A percentile compares a stretch with the other conserved stretches of the same genome.
Evolutionary conservation across 2,888 invertebrate genomes (phyloP).

Genomic region (Aphelenchoides bicaudatus): DNA sequence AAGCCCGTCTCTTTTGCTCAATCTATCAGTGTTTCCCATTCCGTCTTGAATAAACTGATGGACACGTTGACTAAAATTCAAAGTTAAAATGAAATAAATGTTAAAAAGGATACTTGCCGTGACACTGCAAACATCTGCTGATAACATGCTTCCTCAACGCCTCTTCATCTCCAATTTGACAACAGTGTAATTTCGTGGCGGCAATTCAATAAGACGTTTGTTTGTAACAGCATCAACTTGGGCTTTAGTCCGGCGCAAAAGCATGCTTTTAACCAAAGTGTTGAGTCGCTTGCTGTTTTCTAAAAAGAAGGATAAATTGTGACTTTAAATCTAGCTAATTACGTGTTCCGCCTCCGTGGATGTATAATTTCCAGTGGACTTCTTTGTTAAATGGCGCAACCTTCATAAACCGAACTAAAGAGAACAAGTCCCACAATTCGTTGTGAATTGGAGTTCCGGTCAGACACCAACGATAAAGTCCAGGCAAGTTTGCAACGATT

Average conservation of each 20-base stretch:
- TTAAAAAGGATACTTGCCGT: no score
- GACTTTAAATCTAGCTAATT: no score
- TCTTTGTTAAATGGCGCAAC: constrained; percentile 85
- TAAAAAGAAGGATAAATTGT: no score
- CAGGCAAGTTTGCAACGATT: constrained; percentile 70
- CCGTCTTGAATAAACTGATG: constrained; percentile 22
- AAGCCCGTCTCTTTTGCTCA: constrained; percentile 19
- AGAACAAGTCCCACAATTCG: constrained; percentile 72
- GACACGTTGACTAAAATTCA: no score
- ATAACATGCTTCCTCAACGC: constrained; percentile 59
- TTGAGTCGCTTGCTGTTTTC: constrained; percentile 69
- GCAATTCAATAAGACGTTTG: constrained; percentile 58
- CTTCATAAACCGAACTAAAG: constrained; percentile 70
- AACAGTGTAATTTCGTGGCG: constrained; percentile 48
- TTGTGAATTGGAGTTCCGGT: constrained; percentile 92
- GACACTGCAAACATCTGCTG: constrained; percentile 52
- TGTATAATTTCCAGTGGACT: constrained; percentile 85
- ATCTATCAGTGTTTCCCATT: constrained; percentile 19
- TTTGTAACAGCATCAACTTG: constrained; percentile 65
- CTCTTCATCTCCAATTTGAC: constrained; percentile 56
- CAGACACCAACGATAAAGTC: constrained; percentile 74
- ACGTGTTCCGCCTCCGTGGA: no score
- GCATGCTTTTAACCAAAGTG: constrained; percentile 76
- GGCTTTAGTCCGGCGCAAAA: constrained; percentile 81
- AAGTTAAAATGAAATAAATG: no score